phyloP scores from a whole-genome alignment of 2,113 vertebrate species.

The Gorsachius goisagi region DNA sequence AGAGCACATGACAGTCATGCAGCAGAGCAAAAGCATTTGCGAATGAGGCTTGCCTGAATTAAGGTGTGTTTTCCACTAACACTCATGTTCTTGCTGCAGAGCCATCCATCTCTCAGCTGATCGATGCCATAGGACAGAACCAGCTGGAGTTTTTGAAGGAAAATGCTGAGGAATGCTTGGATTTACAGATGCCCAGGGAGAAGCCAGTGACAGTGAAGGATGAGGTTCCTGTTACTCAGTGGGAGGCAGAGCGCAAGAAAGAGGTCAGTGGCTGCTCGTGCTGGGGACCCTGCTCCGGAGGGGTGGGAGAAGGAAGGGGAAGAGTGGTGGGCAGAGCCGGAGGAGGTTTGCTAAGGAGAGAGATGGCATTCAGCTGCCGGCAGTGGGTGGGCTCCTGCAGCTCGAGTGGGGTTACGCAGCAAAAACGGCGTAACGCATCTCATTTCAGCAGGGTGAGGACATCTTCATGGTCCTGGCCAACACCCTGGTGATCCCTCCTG shows the following conservation, averaged over 20 bases:
- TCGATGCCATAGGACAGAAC: slow-evolving; percentile 44
- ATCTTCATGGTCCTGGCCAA: neutral
- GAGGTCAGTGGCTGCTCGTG: neutral
- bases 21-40: neutral
- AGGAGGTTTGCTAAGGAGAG: neutral
- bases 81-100: neutral
- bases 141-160: slow-evolving; percentile 43
- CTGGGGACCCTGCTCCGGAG: neutral
- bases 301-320: neutral
- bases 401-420: neutral
- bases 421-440: accelerated
- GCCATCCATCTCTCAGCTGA: slow-evolving; percentile 45
- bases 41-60: neutral
- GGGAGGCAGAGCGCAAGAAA: slow-evolving; percentile 42
- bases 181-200: neutral
- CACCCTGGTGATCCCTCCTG: neutral
- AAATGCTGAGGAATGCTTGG: slow-evolving; percentile 36
- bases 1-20: neutral
- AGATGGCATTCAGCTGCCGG: neutral
- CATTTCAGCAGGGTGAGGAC: neutral
- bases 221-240: neutral
- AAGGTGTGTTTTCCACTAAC: neutral
- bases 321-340: neutral
- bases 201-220: neutral
- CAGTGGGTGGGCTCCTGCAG: neutral